Base-by-base conservation (phyloP, 92 coral and sea anemone genomes). In the Muricea muricata region DNA sequence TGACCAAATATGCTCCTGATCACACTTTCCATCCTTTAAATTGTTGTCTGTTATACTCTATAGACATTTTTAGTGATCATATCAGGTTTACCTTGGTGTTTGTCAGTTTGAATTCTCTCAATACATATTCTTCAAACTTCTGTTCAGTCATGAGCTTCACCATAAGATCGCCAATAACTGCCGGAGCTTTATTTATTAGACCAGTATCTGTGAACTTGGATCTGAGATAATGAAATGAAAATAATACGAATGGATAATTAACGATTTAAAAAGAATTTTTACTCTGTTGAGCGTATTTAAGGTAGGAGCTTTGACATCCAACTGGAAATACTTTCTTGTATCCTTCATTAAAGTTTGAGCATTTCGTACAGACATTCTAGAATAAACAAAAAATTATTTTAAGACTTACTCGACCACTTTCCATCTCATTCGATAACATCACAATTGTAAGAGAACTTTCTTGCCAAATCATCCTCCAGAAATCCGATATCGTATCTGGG, bases 391-490 rank as follows among this genome's bases (percentile, higher is more conserved):
- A 55, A 55, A 55, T 55, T 4, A 55, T 24, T n/a, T n/a, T n/a
- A n/a, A 52, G 18, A 30, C 85, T 73, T 73, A 93, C 98, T 90
- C 93, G 93, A 60, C 97, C 98, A 63, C 93, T 91, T 65, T 94
- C 94, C 81, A 56, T 82, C 57, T 93, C 98, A 25, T 94, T 92
- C 15, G 98, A 94, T 42, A 94, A 41, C 98, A 94, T 94, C 0
- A 94, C 97, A 39, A 94, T 86, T 0, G 98, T 91, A 32, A 87
- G 66, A 37, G 93, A 89, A 52, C 89, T 92, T 79, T 94, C 94
- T 77, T 94, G 97, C 98, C 98, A 94, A 84, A 94, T 85, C 98
- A 93, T 94, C 39, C 98, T 85, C 98, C 98, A 94, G 46, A 91
- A 95, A 78, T 95, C 98, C 1, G 97, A 90, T 61, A 95, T 95